A percentile compares a stretch with the other conserved stretches of the same genome.
These are phyloP conservation scores for Himalopsyche tibetana DNA, from an alignment of 2,888 invertebrate species.

Conservation along the genomic window DNA sequence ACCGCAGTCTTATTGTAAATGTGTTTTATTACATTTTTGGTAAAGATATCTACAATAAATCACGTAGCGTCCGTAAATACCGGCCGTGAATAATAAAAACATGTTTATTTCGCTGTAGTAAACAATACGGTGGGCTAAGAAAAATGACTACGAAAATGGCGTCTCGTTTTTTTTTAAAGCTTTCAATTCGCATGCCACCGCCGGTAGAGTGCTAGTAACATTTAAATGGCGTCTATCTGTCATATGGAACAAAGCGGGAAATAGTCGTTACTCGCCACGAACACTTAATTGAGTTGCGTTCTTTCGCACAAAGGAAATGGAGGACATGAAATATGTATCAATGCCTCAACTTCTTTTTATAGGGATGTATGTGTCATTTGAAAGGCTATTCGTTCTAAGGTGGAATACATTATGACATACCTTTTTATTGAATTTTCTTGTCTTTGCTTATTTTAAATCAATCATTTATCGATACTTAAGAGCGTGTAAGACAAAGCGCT, in stretches of 20 bases:
- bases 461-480: not conserved
- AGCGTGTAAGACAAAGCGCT: too few relatives aligned
- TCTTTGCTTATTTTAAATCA: not conserved
- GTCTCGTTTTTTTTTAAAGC: not conserved
- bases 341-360: slow-evolving; percentile 8
- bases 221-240: slow-evolving; percentile 59
- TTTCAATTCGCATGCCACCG: slow-evolving; percentile 19
- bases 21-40: not conserved
- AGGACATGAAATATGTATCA: slow-evolving; percentile 46
- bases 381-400: not conserved
- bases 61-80: not conserved
- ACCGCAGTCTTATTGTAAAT: not conserved
- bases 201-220: slow-evolving; percentile 32
- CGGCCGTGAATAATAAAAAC: slow-evolving; percentile 1
- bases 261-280: slow-evolving; percentile 54
- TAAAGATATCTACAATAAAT: slow-evolving; percentile 1
- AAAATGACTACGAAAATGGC: slow-evolving; percentile 41
- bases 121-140: slow-evolving; percentile 12
- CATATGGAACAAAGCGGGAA: slow-evolving; percentile 53
- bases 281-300: slow-evolving; percentile 59
- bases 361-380: not conserved
- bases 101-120: slow-evolving; percentile 17
- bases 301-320: slow-evolving; percentile 46
- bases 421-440: slow-evolving; percentile 24
- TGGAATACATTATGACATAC: slow-evolving; percentile 9